Conservation (phyloP, 2,797 vertebrate genomes). For the Oreonectes daqikongensis region DNA sequence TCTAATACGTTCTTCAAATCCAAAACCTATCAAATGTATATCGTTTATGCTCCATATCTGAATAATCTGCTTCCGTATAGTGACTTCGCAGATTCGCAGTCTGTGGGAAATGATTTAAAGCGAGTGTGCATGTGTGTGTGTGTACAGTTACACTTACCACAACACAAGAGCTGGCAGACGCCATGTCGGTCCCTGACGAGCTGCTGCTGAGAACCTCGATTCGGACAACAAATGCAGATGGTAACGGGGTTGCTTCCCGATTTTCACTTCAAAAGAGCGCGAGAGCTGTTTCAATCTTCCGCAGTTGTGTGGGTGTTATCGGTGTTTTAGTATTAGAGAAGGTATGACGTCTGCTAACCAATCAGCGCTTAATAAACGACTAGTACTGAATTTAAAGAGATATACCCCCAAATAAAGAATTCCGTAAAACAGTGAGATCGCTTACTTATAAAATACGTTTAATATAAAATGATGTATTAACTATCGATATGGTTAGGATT, state of each 20-base stretch:
- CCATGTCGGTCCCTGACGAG: conserved; percentile 66
- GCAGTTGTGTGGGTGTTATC: conserved; percentile 18
- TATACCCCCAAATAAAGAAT: not conserved
- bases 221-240: not conserved
- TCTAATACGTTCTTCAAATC: not conserved
- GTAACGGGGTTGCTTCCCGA: not conserved
- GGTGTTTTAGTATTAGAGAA: conserved; percentile 1
- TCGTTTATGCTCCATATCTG: not conserved
- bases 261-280: conserved; percentile 26
- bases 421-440: not conserved
- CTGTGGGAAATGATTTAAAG: not conserved
- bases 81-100: not conserved
- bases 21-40: no score
- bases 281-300: conserved; percentile 20
- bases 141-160: conserved; percentile 76
- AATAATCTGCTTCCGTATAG: not conserved
- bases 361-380: conserved; percentile 47
- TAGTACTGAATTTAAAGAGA: conserved; percentile 10
- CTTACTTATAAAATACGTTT: not conserved
- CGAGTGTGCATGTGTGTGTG: not conserved
- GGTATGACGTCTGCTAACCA: conserved; percentile 14
- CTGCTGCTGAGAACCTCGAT: not conserved
- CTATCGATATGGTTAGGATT: no score
- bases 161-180: conserved; percentile 73
- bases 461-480: no score